A percentile compares a stretch with the other conserved stretches of the same genome.
These are phyloP conservation scores for Stichopus chloronotus DNA, from an alignment of 35 echinoderm and acorn worm species.

Conservation along the genomic window DNA sequence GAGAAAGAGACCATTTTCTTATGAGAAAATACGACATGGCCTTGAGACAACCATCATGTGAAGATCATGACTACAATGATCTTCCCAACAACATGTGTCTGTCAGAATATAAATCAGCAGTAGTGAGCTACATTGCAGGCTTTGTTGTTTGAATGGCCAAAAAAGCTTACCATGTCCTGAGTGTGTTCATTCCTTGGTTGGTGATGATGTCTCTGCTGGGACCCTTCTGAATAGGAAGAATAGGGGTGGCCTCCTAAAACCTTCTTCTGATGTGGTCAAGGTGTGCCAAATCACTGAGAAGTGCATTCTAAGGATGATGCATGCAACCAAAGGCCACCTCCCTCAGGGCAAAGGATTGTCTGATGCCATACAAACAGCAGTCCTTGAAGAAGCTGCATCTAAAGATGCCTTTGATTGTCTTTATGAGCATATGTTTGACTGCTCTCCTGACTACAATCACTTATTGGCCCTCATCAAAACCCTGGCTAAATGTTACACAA, in stretches of 20 bases:
- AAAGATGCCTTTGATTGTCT: not conserved
- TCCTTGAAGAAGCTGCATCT: not conserved
- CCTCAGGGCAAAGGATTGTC: constrained; percentile 15
- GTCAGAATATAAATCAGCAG: constrained; percentile 39
- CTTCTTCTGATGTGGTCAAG: constrained; percentile 46
- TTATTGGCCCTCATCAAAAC: constrained; percentile 6
- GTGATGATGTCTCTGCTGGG: not conserved
- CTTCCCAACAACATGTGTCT: constrained; percentile 31
- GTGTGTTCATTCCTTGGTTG: constrained; percentile 37
- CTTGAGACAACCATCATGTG: not conserved
- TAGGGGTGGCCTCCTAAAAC: constrained; percentile 15
- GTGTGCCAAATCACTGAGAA: constrained; percentile 62
- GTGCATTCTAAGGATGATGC: constrained; percentile 45
- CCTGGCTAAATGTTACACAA: constrained; percentile 1
- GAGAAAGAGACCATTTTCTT: not conserved
- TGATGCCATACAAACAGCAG: not conserved
- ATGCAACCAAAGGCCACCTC: constrained; percentile 10
- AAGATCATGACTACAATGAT: constrained; percentile 74
- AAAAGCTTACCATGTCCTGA: constrained; percentile 33
- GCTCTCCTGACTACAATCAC: not conserved
- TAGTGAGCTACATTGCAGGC: constrained; percentile 63
- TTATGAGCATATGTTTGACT: constrained; percentile 19
- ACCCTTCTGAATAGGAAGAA: constrained; percentile 41
- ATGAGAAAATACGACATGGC: constrained; percentile 51
- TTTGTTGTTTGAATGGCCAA: constrained; percentile 60